A percentile compares a stretch with the other conserved stretches of the same genome.
phyloP scores from a whole-genome alignment of 35 echinoderm and acorn worm genomes.

The Ophiothrix spiculata region DNA sequence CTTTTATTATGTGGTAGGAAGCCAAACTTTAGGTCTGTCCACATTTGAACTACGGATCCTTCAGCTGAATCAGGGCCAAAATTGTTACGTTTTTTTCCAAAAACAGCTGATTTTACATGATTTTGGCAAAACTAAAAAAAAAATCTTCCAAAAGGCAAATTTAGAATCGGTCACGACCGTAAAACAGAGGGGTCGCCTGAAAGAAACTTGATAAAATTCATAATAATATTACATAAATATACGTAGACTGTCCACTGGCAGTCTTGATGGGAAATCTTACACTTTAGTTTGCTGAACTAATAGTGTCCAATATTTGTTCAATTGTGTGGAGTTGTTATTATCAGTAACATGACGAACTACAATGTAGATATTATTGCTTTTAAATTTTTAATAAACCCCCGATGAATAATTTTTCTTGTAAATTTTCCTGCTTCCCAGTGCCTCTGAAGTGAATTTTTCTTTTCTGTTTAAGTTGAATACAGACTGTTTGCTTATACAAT shows the following conservation, averaged over 20 bases:
- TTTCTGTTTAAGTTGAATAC: no score
- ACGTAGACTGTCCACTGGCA: no score
- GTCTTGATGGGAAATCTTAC: no score
- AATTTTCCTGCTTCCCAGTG: not conserved
- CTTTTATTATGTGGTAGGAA: not conserved
- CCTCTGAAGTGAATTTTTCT: not conserved
- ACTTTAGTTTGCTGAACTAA: no score
- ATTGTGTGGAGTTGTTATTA: not conserved
- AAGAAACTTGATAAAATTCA: not conserved
- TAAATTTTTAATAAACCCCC: not conserved
- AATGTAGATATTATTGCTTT: not conserved
- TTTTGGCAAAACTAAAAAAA: not conserved
- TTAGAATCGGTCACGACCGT: no score
- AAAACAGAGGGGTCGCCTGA: not conserved
- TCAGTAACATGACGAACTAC: not conserved
- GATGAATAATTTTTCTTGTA: not conserved
- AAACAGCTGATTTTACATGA: not conserved
- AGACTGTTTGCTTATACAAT: not conserved
- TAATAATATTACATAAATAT: not conserved
- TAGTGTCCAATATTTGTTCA: no score
- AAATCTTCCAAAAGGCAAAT: not conserved
- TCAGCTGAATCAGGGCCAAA: no score
- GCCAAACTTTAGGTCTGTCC: not conserved
- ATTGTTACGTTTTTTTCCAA: not conserved
- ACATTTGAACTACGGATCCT: no score